A percentile compares a stretch with the other conserved stretches of the same genome.
These are phyloP conservation scores for Scelioninae gen. 1 DNA, from an alignment of 2,888 invertebrate genomes.

Conservation along the genomic window DNA sequence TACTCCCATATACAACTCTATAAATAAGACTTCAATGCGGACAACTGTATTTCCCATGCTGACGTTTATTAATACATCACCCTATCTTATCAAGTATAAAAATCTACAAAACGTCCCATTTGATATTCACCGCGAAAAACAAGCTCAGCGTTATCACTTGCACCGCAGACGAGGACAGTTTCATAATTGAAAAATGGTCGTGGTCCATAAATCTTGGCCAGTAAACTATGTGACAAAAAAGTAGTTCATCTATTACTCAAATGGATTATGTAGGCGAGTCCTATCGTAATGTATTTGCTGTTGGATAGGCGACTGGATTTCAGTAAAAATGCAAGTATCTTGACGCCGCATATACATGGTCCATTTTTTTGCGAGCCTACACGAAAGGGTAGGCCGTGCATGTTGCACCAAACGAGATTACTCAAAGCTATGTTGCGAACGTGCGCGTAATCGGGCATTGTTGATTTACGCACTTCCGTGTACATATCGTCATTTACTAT, in stretches of 20 bases:
- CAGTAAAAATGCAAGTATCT: conserved; percentile 74
- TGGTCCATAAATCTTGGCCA: conserved; percentile 42
- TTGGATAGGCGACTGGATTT: conserved; percentile 73
- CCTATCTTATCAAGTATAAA: conserved; percentile 29
- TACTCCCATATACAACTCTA: neutral
- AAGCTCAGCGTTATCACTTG: neutral
- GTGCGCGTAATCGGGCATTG: conserved; percentile 61
- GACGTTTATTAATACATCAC: conserved; percentile 46
- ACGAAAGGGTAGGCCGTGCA: conserved; percentile 75
- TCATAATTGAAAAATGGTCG: conserved; percentile 27
- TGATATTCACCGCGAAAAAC: conserved; percentile 23
- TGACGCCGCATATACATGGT: conserved; percentile 34
- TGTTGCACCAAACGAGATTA: conserved; percentile 50
- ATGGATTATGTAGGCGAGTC: conserved; percentile 72
- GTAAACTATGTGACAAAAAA: too few relatives aligned
- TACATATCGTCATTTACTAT: conserved; percentile 62
- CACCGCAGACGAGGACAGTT: too few relatives aligned
- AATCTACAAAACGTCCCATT: conserved; percentile 33
- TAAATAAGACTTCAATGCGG: conserved; percentile 28
- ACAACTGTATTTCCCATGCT: conserved; percentile 23
- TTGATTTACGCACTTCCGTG: conserved; percentile 74
- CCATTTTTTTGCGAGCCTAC: conserved; percentile 70
- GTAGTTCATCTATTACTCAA: conserved; percentile 52
- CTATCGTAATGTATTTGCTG: too few relatives aligned
- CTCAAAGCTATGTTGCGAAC: too few relatives aligned